A percentile compares a stretch with the other conserved stretches of the same genome.
Conservation (phyloP, 1,140 invertebrate species). For the Drosophila aff. region DNA sequence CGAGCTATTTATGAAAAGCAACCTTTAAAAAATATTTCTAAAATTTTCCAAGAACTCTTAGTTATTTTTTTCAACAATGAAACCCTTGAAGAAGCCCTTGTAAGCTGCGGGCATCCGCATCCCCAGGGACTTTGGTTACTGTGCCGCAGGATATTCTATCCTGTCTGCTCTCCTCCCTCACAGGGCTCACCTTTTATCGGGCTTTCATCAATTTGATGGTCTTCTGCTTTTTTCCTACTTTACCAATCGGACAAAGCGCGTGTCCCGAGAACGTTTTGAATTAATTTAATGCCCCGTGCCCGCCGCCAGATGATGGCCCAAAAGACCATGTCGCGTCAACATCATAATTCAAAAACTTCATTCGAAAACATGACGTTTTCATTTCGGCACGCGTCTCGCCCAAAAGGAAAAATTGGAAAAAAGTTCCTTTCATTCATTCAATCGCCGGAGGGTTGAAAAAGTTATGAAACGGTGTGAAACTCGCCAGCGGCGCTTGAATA, state of each 20-base stretch:
- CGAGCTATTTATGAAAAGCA: too few species aligned
- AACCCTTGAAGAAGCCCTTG: slow-evolving; percentile 9
- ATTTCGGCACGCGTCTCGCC: slow-evolving; percentile 73
- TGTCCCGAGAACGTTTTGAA: slow-evolving; percentile 78
- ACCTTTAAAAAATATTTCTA: neutral
- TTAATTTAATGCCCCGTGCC: slow-evolving; percentile 78
- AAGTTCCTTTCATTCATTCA: slow-evolving; percentile 36
- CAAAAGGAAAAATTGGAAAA: slow-evolving; percentile 19
- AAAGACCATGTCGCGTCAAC: slow-evolving; percentile 60
- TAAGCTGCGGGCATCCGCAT: slow-evolving; percentile 64
- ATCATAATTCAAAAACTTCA: slow-evolving; percentile 83
- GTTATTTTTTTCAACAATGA: slow-evolving; percentile 21
- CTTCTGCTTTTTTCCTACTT: slow-evolving; percentile 54
- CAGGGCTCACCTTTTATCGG: slow-evolving; percentile 68
- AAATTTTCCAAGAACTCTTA: too few species aligned
- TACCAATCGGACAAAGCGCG: slow-evolving; percentile 76
- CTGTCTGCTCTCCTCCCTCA: slow-evolving; percentile 6
- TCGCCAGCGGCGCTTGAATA: slow-evolving; percentile 66
- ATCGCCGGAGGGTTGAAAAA: slow-evolving; percentile 48
- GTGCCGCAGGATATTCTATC: slow-evolving; percentile 39
- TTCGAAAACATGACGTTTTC: slow-evolving; percentile 83
- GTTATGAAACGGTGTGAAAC: slow-evolving; percentile 61
- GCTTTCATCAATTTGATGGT: slow-evolving; percentile 72
- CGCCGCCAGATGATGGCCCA: slow-evolving; percentile 67
- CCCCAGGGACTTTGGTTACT: slow-evolving; percentile 70